Percentiles rank a stretch among this genome's conserved stretches.
Evolutionary conservation across 2,797 vertebrate species (phyloP).

Genomic region (Halcyon chelicuti): DNA sequence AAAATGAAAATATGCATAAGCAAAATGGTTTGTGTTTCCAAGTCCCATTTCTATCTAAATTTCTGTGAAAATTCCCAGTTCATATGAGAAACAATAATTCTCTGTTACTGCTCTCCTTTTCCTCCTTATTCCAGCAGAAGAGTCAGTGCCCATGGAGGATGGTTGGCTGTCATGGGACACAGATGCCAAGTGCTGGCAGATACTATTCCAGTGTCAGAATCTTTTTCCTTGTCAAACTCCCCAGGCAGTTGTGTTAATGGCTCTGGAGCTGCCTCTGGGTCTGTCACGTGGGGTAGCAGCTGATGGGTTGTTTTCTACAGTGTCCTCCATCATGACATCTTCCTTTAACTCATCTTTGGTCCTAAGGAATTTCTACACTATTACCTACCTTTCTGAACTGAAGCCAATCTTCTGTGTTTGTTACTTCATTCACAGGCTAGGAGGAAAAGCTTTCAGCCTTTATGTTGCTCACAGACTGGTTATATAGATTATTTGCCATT

Average conservation of each 20-base stretch:
- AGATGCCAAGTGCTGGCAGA: slow-evolving; percentile 52
- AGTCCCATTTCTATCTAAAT: not conserved
- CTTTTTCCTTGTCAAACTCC: slow-evolving; percentile 50
- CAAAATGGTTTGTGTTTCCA: not conserved
- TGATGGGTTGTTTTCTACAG: slow-evolving; percentile 35
- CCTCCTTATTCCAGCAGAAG: not conserved
- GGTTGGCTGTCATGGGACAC: slow-evolving; percentile 27
- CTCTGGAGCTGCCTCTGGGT: slow-evolving; percentile 62
- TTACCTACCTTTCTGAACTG: not conserved
- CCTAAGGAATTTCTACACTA: slow-evolving; percentile 26
- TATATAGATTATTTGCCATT: slow-evolving; percentile 26
- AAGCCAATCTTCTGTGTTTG: not conserved
- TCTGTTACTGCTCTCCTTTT: not conserved
- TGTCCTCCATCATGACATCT: slow-evolving; percentile 34
- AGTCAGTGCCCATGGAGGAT: not conserved
- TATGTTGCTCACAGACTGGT: not conserved
- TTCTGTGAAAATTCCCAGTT: not conserved
- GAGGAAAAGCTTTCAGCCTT: not conserved
- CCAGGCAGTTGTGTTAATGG: slow-evolving; percentile 60
- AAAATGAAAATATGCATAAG: not conserved
- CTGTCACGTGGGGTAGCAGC: slow-evolving; percentile 44
- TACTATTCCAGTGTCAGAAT: slow-evolving; percentile 61
- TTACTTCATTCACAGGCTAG: not conserved
- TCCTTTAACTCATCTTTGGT: slow-evolving; percentile 23
- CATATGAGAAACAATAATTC: not conserved